phyloP scores from a whole-genome alignment of 2,113 vertebrate species.

The Solea senegalensis region DNA sequence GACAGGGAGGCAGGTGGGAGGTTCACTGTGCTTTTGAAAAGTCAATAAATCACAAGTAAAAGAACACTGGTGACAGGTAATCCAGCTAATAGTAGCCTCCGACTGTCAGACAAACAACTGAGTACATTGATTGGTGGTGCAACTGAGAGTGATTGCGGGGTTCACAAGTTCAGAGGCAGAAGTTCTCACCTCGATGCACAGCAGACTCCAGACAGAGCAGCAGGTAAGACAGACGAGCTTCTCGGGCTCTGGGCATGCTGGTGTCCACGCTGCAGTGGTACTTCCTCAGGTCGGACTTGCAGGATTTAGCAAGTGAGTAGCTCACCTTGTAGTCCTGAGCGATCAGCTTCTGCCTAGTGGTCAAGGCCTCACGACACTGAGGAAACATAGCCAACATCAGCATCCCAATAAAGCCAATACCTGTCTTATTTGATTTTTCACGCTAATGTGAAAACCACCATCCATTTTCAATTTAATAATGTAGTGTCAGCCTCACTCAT shows the following conservation, averaged over 20 bases:
- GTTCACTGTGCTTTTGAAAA: neutral
- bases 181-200: slow-evolving; percentile 87
- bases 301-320: slow-evolving; percentile 95
- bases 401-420: neutral
- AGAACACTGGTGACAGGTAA: neutral
- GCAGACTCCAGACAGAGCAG: slow-evolving; percentile 94
- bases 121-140: neutral
- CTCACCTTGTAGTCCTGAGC: slow-evolving; percentile 97
- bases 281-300: slow-evolving; percentile 92
- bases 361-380: slow-evolving; percentile 92
- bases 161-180: neutral
- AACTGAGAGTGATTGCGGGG: neutral
- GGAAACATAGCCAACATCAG: neutral
- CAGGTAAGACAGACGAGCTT: slow-evolving; percentile 93
- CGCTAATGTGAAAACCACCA: too few species aligned
- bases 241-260: slow-evolving; percentile 90
- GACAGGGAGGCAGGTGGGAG: neutral
- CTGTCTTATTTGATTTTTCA: too few species aligned
- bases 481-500: too few species aligned
- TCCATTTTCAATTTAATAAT: too few species aligned
- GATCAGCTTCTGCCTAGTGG: slow-evolving; percentile 94
- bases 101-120: neutral
- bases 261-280: slow-evolving; percentile 91
- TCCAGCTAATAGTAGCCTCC: neutral
- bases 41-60: neutral